Evolutionary conservation across 2,797 vertebrate species (phyloP), one percentile per base, ranked within the genome.

Genomic region (Thamnophis elegans): DNA sequence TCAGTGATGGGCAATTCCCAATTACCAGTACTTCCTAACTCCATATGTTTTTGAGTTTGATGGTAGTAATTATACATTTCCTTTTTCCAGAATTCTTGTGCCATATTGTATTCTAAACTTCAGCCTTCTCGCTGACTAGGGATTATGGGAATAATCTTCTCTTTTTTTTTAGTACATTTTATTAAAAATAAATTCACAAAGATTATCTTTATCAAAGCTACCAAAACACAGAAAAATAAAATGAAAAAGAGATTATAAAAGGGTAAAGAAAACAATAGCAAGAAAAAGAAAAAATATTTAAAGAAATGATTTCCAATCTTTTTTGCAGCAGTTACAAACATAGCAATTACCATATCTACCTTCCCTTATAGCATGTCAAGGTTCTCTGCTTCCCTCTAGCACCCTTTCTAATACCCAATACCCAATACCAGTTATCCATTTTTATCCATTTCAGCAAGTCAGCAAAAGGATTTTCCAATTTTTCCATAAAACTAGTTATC

Each of bases 21-120:
- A 93, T n/a, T 89, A 82, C 68, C 1, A 5, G 16, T 93, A 90
- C 88, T 94, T 93, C 2, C 85, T 93, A 73, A 13, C 89, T 2
- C 85, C 5, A 16, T 32, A 16, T 93, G 3, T 85, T 92, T 88
- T 59, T 26, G 56, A 88, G 6, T 7, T 10, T 42, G 55, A 2
- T 62, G 68, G 42, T 2, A 88, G 65, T 91, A 91, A 62, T 93
- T 55, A 60, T 60, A 91, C 59, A 78, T 82, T 82, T 93, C 16
- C 26, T 60, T 82, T 88, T 47, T 91, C 32, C 3, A 78, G 32
- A 32, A 78, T 78, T 78, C 16, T 36, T 78, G 32, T 78, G 32
- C 8, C 7, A 20, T 78, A 20, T 78, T 78, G 68, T 36, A 36
- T 78, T 78, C 68, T 78, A 78, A 78, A 78, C 16, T 42, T 78